Conservation (phyloP, 2,113 vertebrate species). For the Zeus faber region DNA sequence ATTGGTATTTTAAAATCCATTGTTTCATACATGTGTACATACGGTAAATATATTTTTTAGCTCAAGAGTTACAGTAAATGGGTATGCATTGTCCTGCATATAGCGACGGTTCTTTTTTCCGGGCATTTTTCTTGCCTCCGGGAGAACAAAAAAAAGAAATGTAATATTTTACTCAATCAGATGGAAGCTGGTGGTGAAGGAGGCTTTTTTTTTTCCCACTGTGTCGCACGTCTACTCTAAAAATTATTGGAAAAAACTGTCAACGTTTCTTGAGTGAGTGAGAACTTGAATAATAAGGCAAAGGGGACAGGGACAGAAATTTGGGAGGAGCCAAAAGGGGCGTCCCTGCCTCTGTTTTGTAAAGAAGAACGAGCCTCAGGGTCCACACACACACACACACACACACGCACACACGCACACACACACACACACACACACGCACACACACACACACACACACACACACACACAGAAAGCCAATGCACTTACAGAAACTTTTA, state of each 20-base stretch:
- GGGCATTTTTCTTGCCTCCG: neutral
- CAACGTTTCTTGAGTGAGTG: no score
- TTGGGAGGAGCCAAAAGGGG: no score
- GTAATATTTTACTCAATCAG: slow-evolving; percentile 31
- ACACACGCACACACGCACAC: neutral
- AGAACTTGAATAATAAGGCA: no score
- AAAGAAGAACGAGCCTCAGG: neutral
- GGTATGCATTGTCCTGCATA: slow-evolving; percentile 41
- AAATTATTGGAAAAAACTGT: no score
- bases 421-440: slow-evolving; percentile 11
- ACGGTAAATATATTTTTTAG: slow-evolving; percentile 59
- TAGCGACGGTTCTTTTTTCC: neutral
- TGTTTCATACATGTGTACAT: slow-evolving; percentile 61
- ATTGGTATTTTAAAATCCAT: slow-evolving; percentile 57
- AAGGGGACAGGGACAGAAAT: neutral
- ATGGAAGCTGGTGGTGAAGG: slow-evolving; percentile 22
- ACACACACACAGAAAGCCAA: no score
- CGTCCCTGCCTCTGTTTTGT: no score
- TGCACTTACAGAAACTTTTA: no score
- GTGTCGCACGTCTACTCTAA: no score
- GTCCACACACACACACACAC: neutral
- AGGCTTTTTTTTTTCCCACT: no score
- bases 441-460: slow-evolving; percentile 31
- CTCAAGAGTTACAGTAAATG: slow-evolving; percentile 55
- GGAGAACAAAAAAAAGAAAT: neutral